Evolutionary conservation across 2,797 vertebrate species (phyloP).

Genomic region (Helarctos malayanus): DNA sequence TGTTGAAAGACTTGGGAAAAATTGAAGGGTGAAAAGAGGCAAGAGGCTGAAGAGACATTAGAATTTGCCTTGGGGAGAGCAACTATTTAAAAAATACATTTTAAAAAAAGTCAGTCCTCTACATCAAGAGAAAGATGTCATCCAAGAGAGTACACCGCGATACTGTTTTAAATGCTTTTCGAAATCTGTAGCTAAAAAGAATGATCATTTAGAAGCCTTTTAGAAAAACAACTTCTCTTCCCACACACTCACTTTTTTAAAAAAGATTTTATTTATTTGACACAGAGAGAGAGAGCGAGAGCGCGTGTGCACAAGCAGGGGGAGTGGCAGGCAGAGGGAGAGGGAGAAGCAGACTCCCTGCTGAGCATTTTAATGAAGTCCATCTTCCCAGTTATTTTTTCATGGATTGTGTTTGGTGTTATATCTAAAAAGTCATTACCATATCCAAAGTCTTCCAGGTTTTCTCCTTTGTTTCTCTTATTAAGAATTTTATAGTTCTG

Average conservation of each 20-base stretch:
- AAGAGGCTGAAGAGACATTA: constrained; percentile 41
- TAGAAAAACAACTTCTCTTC: constrained; percentile 60
- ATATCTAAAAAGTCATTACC: neutral
- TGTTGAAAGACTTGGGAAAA: constrained; percentile 44
- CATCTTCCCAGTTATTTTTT: neutral
- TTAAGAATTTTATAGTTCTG: neutral
- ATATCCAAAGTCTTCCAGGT: neutral
- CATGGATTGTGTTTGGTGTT: neutral
- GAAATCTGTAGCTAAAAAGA: constrained; percentile 70
- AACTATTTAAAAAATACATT: constrained; percentile 46
- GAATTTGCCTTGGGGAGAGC: constrained; percentile 40
- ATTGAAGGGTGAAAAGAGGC: neutral
- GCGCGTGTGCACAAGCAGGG: too few species aligned
- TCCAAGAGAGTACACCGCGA: constrained; percentile 65
- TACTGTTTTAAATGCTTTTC: constrained; percentile 72
- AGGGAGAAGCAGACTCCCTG: too few species aligned
- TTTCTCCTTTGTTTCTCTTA: neutral
- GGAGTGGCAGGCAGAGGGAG: too few species aligned
- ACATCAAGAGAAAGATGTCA: constrained; percentile 68
- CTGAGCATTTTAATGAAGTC: neutral
- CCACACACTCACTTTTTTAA: constrained; percentile 32
- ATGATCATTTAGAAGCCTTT: constrained; percentile 69
- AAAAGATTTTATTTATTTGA: too few species aligned
- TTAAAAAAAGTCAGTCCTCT: constrained; percentile 39
- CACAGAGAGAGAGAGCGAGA: too few species aligned